phyloP scores from a whole-genome alignment of 2,888 invertebrate species.

The Timandra comae region DNA sequence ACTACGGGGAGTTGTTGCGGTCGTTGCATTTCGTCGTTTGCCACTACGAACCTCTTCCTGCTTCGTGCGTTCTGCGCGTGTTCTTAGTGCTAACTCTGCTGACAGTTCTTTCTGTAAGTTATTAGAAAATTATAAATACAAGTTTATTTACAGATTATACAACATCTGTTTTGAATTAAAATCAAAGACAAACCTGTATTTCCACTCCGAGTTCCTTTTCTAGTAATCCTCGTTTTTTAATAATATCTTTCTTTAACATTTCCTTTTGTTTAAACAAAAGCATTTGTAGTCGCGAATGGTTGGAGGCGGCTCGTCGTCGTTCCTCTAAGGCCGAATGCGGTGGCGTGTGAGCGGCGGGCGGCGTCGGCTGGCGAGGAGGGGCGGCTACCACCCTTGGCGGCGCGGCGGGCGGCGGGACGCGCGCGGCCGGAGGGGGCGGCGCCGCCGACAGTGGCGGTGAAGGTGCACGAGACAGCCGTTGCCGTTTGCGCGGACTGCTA shows the following conservation, averaged over 20 bases:
- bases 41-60: constrained; percentile 79
- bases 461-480: constrained; percentile 25
- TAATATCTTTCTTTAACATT: constrained; percentile 93
- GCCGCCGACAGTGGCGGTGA: constrained; percentile 28
- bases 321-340: constrained; percentile 49
- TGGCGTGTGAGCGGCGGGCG: constrained; percentile 19
- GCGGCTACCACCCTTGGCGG: constrained; percentile 18
- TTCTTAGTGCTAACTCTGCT: constrained; percentile 82
- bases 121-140: not conserved
- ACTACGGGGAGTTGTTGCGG: constrained; percentile 38
- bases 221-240: constrained; percentile 91
- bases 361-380: constrained; percentile 34
- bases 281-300: constrained; percentile 80
- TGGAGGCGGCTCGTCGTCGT: constrained; percentile 73
- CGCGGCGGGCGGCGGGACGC: constrained; percentile 10
- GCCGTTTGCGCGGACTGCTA: constrained; percentile 51
- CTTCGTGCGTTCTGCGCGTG: constrained; percentile 83
- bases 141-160: constrained; percentile 1
- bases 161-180: not conserved
- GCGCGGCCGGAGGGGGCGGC: constrained; percentile 55
- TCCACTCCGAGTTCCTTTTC: constrained; percentile 93
- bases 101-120: constrained; percentile 84
- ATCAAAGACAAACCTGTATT: constrained; percentile 85
- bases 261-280: constrained; percentile 92
- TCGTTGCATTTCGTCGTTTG: constrained; percentile 23